phyloP scores from a whole-genome alignment of 2,797 vertebrate species.

The Aldrovandia affinis region DNA sequence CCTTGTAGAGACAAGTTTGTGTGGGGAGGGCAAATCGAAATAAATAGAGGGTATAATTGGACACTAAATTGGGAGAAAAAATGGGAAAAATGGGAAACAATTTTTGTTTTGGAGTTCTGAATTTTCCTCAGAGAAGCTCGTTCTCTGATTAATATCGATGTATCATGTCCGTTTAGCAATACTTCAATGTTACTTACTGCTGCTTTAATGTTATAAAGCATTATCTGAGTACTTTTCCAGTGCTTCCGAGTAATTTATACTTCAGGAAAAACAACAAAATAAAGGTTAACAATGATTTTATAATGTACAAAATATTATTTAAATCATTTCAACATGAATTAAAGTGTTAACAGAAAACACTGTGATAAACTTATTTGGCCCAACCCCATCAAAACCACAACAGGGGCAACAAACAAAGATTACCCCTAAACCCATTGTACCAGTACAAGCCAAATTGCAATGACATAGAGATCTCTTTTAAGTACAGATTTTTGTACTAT shows the following conservation, averaged over 20 bases:
- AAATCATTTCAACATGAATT: background rate
- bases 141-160: too few relatives aligned
- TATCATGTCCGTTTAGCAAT: background rate
- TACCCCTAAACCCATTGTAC: background rate
- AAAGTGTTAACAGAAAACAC: background rate
- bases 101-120: too few relatives aligned
- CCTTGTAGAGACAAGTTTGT: too few relatives aligned
- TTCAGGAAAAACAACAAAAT: background rate
- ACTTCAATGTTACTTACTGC: too few relatives aligned
- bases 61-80: too few relatives aligned
- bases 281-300: background rate
- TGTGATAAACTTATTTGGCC: background rate
- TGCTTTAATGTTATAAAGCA: background rate
- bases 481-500: too few relatives aligned
- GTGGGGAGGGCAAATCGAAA: too few relatives aligned
- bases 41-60: too few relatives aligned
- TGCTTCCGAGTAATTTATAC: background rate
- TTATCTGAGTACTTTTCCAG: background rate
- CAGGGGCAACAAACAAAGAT: background rate
- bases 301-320: background rate
- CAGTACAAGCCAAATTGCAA: too few relatives aligned
- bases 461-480: too few relatives aligned
- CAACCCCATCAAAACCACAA: background rate
- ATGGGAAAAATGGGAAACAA: too few relatives aligned
- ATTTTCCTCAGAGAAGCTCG: too few relatives aligned